These are phyloP conservation scores for Euclidia mi DNA, from an alignment of 2,888 invertebrate genomes.

Conservation along the genomic window DNA sequence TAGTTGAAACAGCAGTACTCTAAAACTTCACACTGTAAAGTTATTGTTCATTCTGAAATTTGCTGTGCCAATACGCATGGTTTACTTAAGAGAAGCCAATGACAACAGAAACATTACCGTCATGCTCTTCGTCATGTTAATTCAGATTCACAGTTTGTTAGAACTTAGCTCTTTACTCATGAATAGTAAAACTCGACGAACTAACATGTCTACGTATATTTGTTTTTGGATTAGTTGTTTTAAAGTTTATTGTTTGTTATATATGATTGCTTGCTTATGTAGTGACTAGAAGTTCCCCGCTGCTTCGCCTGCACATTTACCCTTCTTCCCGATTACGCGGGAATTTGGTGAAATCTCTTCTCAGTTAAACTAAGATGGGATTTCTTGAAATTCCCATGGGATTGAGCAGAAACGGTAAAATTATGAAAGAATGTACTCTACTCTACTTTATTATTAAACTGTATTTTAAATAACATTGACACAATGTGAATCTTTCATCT, in stretches of 20 bases:
- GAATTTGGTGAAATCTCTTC: too few relatives aligned
- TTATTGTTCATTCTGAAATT: slow-evolving; percentile 6
- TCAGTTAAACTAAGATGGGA: too few relatives aligned
- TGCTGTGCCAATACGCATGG: slow-evolving; percentile 1
- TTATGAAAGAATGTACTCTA: too few relatives aligned
- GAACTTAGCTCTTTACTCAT: slow-evolving; percentile 19
- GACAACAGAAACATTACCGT: slow-evolving; percentile 19
- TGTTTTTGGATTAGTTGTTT: slow-evolving; percentile 17
- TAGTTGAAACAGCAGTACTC: too few relatives aligned
- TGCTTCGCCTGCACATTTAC: too few relatives aligned
- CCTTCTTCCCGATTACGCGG: too few relatives aligned
- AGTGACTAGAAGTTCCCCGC: too few relatives aligned
- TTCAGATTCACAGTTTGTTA: slow-evolving; percentile 17
- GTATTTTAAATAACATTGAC: slow-evolving; percentile 19
- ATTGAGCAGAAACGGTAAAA: too few relatives aligned
- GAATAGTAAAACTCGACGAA: slow-evolving; percentile 29
- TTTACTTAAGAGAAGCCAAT: slow-evolving; percentile 23
- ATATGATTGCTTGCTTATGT: too few relatives aligned
- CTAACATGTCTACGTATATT: slow-evolving; percentile 34
- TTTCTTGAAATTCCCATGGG: too few relatives aligned
- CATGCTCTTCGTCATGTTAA: slow-evolving; percentile 28
- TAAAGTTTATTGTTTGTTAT: neutral
- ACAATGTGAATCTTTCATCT: slow-evolving; percentile 50
- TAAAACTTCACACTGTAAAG: neutral
- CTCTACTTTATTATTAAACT: neutral